Percentiles rank a stretch among this genome's conserved stretches.
phyloP scores from a whole-genome alignment of 2,797 vertebrate species.

The Anguilla megastoma region DNA sequence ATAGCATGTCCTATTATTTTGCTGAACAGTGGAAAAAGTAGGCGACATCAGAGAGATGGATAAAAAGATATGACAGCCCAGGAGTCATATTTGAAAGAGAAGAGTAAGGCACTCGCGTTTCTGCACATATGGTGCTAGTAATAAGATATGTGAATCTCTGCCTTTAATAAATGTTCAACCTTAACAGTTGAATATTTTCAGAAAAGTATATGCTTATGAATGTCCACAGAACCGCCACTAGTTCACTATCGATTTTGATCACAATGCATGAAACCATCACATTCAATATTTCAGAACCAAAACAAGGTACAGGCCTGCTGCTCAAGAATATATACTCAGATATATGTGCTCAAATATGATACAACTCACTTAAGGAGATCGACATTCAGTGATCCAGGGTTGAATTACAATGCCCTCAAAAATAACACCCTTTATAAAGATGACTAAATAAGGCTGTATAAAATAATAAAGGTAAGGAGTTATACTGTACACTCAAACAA shows the following conservation, averaged over 20 bases:
- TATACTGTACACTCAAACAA: background rate
- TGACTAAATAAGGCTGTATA: background rate
- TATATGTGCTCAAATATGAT: background rate
- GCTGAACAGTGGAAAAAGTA: background rate
- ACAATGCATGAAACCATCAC: background rate
- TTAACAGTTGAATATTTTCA: background rate
- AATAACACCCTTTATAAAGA: background rate
- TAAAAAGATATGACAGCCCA: slow-evolving; percentile 8
- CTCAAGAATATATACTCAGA: background rate
- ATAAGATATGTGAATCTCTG: background rate
- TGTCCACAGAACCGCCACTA: background rate
- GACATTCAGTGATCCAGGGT: background rate
- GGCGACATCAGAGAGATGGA: accelerated
- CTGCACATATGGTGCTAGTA: background rate
- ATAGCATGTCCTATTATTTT: background rate
- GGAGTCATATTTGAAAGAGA: background rate
- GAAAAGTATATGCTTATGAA: background rate
- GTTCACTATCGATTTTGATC: slow-evolving; percentile 2
- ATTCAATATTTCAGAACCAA: background rate
- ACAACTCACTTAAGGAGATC: background rate
- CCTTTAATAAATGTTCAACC: background rate
- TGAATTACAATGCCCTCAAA: background rate
- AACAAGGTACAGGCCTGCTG: background rate
- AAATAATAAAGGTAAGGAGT: background rate
- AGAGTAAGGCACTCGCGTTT: background rate